Evolutionary conservation across 2,113 vertebrate genomes (phyloP).

Genomic region (Etia nguti): DNA sequence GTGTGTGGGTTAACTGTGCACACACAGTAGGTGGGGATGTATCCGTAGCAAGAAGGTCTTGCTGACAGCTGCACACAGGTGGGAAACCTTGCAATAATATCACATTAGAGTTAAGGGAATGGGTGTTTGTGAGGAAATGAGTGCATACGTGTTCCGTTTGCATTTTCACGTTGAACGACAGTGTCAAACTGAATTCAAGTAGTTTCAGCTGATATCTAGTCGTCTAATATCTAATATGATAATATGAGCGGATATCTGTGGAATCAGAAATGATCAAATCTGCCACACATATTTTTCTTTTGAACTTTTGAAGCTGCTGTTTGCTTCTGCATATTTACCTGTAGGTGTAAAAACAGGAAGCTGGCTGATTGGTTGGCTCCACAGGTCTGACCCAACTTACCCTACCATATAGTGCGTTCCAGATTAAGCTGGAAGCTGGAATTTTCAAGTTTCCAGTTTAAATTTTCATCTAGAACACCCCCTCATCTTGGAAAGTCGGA

Average conservation of each 20-base stretch:
- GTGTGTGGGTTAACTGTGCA: slow-evolving; percentile 2
- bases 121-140: not conserved
- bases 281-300: not conserved
- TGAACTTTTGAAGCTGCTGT: not conserved
- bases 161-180: not conserved
- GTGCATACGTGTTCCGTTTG: not conserved
- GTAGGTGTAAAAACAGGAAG: fast-evolving
- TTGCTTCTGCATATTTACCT: not conserved
- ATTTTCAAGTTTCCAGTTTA: not conserved
- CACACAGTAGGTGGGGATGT: slow-evolving; percentile 31
- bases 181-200: not conserved
- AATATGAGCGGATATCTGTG: not conserved
- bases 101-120: not conserved
- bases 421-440: not conserved
- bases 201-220: not conserved
- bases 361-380: not conserved
- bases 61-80: slow-evolving; percentile 58
- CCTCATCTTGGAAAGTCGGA: not conserved
- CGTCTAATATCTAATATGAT: not conserved
- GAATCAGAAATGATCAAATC: not conserved
- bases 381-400: not conserved
- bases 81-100: slow-evolving; percentile 43
- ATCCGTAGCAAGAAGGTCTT: not conserved
- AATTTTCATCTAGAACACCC: not conserved
- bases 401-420: fast-evolving